Conservation (phyloP, 2,888 invertebrate species). For the Ganaspis brasiliensis region DNA sequence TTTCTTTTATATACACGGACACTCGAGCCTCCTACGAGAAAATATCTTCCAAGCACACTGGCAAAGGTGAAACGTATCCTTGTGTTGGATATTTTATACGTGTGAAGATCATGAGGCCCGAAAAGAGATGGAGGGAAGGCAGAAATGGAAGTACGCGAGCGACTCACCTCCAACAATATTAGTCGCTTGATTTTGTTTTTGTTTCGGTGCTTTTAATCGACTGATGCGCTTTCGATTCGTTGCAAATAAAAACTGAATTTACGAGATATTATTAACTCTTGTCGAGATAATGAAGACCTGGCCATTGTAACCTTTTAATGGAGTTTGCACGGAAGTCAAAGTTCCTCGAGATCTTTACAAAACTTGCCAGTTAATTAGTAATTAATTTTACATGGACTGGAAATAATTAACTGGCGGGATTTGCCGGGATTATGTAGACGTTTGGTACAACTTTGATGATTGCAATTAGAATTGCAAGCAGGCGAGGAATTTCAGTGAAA, state of each 20-base stretch:
- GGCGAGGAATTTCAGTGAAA: too few species aligned
- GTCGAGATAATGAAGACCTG: too few species aligned
- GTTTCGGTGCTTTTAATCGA: constrained; percentile 11
- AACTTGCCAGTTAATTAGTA: too few species aligned
- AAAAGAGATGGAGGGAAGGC: background rate
- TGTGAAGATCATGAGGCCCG: constrained; percentile 12
- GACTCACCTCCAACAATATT: background rate
- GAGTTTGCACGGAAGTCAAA: too few species aligned
- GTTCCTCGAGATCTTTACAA: too few species aligned
- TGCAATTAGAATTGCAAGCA: too few species aligned
- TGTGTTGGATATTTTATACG: background rate
- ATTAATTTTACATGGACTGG: too few species aligned
- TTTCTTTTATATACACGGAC: constrained; percentile 16
- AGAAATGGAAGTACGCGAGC: constrained; percentile 4
- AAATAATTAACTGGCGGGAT: too few species aligned
- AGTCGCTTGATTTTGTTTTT: constrained; percentile 8
- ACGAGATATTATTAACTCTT: too few species aligned
- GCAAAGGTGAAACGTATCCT: background rate
- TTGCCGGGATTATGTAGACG: too few species aligned
- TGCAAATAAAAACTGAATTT: background rate
- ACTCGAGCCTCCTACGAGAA: constrained; percentile 23
- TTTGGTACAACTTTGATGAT: too few species aligned
- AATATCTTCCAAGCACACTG: background rate
- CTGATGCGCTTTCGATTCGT: constrained; percentile 20
- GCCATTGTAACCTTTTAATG: too few species aligned